Conservation (phyloP, 2,888 invertebrate species). For the Choreutis nemorana region DNA sequence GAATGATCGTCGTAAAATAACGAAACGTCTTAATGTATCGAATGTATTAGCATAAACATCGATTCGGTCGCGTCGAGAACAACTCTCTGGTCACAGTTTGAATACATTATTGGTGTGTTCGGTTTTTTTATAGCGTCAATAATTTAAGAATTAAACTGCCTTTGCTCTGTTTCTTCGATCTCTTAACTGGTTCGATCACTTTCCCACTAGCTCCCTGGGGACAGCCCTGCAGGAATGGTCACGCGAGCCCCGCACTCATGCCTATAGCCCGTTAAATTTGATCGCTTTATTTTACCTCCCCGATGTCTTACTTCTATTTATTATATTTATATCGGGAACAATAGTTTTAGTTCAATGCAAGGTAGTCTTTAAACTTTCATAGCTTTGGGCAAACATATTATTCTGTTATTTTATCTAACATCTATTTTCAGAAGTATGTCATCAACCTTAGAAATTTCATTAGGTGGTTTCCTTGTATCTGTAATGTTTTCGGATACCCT, state of each 20-base stretch:
- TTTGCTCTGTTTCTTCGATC: conserved; percentile 20
- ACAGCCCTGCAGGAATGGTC: too few species aligned
- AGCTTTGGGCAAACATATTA: neutral
- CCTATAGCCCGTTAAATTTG: conserved; percentile 35
- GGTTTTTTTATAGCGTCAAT: conserved; percentile 52
- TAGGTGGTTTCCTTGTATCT: too few species aligned
- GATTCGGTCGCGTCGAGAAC: conserved; percentile 37
- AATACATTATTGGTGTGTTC: conserved; percentile 45
- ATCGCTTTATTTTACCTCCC: conserved; percentile 29
- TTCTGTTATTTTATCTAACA: too few species aligned
- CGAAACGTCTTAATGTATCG: conserved; percentile 43
- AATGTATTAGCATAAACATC: conserved; percentile 54
- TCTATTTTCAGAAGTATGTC: too few species aligned
- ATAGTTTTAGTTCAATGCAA: too few species aligned
- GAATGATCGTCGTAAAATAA: conserved; percentile 33
- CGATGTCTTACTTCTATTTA: conserved; percentile 2
- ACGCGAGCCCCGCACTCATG: conserved; percentile 12
- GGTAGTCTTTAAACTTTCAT: conserved; percentile 4
- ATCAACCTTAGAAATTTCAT: too few species aligned
- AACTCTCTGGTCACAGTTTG: conserved; percentile 39
- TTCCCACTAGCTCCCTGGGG: conserved; percentile 22
- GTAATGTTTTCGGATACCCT: too few species aligned
- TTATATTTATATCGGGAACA: too few species aligned
- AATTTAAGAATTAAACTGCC: conserved; percentile 50
- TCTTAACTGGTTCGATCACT: conserved; percentile 15